Evolutionary conservation across 2,113 vertebrate genomes (phyloP).

Genomic region (Hepsetus odoe): DNA sequence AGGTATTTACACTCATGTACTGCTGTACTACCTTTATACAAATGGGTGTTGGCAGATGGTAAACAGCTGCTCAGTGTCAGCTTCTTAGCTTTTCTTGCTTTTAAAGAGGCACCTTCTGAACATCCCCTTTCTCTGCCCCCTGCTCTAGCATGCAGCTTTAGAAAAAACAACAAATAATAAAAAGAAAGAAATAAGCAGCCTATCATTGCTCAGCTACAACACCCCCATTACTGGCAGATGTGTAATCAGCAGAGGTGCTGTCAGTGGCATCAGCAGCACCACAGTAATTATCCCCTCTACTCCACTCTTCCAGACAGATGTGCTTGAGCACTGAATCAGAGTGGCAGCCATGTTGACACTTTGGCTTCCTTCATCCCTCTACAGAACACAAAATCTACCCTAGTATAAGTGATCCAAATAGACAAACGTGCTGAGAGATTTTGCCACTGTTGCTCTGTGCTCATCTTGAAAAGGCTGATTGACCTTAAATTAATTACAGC

Average conservation of each 20-base stretch:
- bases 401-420: background rate
- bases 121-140: no score
- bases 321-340: slow-evolving; percentile 18
- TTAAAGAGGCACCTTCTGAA: no score
- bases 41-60: no score
- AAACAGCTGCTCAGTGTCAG: no score
- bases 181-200: background rate
- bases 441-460: background rate
- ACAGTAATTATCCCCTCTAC: background rate
- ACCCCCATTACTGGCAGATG: slow-evolving; percentile 1
- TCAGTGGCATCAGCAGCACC: slow-evolving; percentile 11
- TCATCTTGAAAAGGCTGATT: background rate
- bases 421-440: background rate
- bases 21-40: no score
- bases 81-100: no score
- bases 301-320: slow-evolving; percentile 5
- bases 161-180: background rate
- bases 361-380: background rate
- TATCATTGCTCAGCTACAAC: background rate
- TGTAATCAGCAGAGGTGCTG: slow-evolving; percentile 22
- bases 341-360: slow-evolving; percentile 3
- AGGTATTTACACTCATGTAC: no score
- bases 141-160: no score
- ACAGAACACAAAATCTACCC: background rate
- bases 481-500: background rate